Evolutionary conservation across 2,113 vertebrate genomes (phyloP).

Genomic region (Caloenas nicobarica): DNA sequence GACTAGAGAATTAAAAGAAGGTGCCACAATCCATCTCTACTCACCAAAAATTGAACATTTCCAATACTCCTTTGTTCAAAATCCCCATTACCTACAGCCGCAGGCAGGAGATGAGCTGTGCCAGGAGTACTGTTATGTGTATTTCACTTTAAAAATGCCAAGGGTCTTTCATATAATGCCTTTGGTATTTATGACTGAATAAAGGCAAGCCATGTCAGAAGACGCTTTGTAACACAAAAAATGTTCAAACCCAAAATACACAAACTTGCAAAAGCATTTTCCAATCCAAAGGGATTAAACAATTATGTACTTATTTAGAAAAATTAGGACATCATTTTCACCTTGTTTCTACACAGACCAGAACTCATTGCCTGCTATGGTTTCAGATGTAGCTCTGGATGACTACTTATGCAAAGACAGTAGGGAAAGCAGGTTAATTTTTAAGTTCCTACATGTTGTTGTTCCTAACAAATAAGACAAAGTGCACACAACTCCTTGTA

Average conservation of each 20-base stretch:
- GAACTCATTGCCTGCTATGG: background rate
- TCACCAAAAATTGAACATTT: background rate
- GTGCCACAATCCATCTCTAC: background rate
- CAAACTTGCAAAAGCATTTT: background rate
- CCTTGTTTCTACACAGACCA: background rate
- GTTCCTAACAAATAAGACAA: background rate
- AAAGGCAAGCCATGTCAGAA: background rate
- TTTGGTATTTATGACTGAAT: background rate
- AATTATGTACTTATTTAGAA: constrained; percentile 29
- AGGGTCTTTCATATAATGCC: background rate
- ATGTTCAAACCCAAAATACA: background rate
- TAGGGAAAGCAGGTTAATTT: background rate
- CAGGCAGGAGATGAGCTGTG: background rate
- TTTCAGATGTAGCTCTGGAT: background rate
- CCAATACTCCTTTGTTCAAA: background rate
- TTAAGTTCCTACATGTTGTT: background rate
- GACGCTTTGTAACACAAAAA: background rate
- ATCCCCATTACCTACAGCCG: background rate
- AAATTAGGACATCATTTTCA: constrained; percentile 5
- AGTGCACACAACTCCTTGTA: background rate
- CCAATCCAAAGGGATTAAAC: background rate
- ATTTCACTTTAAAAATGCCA: background rate
- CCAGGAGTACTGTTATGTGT: background rate
- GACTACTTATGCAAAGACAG: background rate
- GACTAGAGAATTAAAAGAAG: background rate